Evolutionary conservation across 1,140 invertebrate genomes (phyloP), one percentile per base, ranked within the genome.

Genomic region (Neuroterus valhalla): DNA sequence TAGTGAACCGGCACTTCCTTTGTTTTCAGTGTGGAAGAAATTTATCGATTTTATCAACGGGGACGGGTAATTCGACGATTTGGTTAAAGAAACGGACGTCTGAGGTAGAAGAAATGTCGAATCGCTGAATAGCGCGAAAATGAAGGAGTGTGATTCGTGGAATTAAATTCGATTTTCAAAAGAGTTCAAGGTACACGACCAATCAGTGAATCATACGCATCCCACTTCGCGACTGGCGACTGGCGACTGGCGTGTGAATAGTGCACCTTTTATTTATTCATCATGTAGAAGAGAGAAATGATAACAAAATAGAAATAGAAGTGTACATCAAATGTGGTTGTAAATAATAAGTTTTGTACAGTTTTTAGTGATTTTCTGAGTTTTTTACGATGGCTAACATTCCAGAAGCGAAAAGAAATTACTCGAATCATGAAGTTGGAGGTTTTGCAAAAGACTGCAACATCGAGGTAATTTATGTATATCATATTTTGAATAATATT

Each of bases 1-100:
- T 14, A 62, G 31, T 15, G 55, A 62, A 62, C 55, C 55, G 55
- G 55, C 55, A 62, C 55, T 31, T 62, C 15, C 55, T 62, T 31
- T 31, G 55, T 62, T 62, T 62, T n/a, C 31, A 26, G 55, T 26
- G 55, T 62, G 31, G 6, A 62, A 31, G 55, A 31, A 26, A 62
- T 38, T 62, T 62, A 62, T 62, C 55, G 55, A 62, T 62, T 38
- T 62, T 62, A 23, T 62, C 55, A 62, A 62, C 55, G 10, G 31
- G 31, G 31, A 38, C 31, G 6, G 0, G 5, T 8, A 8, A 38
- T 38, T 38, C 6, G 31, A 38, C 19, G 12, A 31, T 26, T 55
- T 23, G 2, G 26, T 31, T 23, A 62, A 6, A 62, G 31, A 5
- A 2, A 62, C 14, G 26, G 26, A 62, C 31, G 21, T 31, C 21